A percentile compares a stretch with the other conserved stretches of the same genome.
Evolutionary conservation across 2,797 vertebrate genomes (phyloP).

Genomic region (Gymnothorax javanicus): DNA sequence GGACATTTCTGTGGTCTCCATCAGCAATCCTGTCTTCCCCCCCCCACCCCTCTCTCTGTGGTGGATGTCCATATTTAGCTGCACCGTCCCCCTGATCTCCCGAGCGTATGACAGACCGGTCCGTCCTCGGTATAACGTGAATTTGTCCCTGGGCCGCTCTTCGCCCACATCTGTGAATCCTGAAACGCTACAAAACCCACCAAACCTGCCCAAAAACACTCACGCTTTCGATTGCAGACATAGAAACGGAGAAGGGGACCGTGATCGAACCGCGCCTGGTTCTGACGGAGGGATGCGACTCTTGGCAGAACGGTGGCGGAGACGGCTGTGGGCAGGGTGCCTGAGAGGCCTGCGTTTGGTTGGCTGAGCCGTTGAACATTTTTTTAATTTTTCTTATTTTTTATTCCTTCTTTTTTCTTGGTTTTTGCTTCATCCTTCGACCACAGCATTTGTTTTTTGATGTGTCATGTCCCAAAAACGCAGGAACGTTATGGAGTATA

Average conservation of each 20-base stretch:
- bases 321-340: background rate
- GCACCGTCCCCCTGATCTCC: background rate
- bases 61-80: background rate
- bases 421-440: background rate
- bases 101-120: background rate
- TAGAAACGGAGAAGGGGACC: background rate
- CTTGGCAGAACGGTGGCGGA: background rate
- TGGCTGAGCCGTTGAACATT: background rate
- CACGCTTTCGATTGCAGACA: no score
- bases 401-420: background rate
- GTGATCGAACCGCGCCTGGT: background rate
- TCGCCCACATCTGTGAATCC: background rate
- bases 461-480: background rate
- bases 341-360: background rate
- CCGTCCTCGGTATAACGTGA: background rate
- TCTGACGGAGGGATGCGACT: background rate
- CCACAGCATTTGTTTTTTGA: background rate
- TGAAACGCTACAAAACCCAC: background rate
- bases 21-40: background rate
- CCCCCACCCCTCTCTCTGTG: background rate
- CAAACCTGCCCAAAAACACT: background rate
- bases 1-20: constrained; percentile 19
- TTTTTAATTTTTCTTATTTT: background rate
- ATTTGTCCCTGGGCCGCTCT: background rate
- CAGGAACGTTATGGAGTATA: background rate